phyloP scores from a whole-genome alignment of 2,888 invertebrate species.

The Drosophila atripex region DNA sequence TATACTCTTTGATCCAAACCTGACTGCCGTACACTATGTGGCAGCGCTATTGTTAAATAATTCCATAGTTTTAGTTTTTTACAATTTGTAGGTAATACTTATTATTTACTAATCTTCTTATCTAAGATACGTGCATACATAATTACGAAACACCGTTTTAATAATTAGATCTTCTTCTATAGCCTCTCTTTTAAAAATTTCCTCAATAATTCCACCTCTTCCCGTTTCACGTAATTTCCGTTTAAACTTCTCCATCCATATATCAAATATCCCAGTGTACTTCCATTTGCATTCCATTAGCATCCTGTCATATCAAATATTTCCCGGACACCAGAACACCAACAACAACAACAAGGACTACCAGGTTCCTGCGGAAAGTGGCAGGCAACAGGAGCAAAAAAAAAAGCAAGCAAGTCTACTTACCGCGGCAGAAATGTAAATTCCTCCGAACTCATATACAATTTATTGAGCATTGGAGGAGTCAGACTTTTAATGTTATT shows the following conservation, averaged over 20 bases:
- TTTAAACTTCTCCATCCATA: constrained; percentile 15
- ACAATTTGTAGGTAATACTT: too few relatives aligned
- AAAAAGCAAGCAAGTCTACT: constrained; percentile 49
- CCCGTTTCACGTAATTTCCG: constrained; percentile 15
- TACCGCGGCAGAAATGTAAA: constrained; percentile 80
- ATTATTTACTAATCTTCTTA: too few relatives aligned
- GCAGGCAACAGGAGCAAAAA: not conserved
- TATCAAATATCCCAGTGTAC: constrained; percentile 17
- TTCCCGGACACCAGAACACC: constrained; percentile 22
- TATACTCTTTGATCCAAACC: too few relatives aligned
- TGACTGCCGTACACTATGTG: too few relatives aligned
- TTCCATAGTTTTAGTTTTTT: too few relatives aligned
- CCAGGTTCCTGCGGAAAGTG: constrained; percentile 1
- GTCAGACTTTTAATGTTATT: constrained; percentile 42
- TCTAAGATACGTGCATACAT: too few relatives aligned
- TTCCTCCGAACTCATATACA: constrained; percentile 79
- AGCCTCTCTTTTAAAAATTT: not conserved
- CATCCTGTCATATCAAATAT: constrained; percentile 41
- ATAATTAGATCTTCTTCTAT: not conserved
- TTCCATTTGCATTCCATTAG: constrained; percentile 43
- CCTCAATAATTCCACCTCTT: not conserved
- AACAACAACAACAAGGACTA: constrained; percentile 5
- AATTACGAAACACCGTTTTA: not conserved
- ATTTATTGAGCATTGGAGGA: constrained; percentile 51
- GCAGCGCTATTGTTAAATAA: too few relatives aligned